phyloP scores from a whole-genome alignment of 2,888 invertebrate species.

The Leucophenga maculata region DNA sequence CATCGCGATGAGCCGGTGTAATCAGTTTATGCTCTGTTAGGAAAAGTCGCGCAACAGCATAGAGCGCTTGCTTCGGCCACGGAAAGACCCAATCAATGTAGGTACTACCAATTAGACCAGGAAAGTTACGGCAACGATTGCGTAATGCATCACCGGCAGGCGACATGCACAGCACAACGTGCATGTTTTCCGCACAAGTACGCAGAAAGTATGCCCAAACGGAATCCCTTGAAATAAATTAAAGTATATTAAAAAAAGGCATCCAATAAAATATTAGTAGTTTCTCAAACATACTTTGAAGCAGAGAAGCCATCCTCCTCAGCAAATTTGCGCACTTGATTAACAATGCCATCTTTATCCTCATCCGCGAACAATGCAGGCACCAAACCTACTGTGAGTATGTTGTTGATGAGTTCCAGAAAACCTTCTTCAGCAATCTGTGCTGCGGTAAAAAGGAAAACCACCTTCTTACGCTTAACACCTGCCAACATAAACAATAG shows the following conservation, averaged over 20 bases:
- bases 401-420: slow-evolving; percentile 91
- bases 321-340: slow-evolving; percentile 80
- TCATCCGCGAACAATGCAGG: slow-evolving; percentile 90
- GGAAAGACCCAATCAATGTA: slow-evolving; percentile 95
- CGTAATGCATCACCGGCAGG: slow-evolving; percentile 87
- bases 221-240: slow-evolving; percentile 76
- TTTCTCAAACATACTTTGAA: slow-evolving; percentile 75
- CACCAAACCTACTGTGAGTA: slow-evolving; percentile 89
- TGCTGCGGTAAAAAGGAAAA: slow-evolving; percentile 88
- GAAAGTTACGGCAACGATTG: slow-evolving; percentile 90
- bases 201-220: slow-evolving; percentile 89
- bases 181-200: slow-evolving; percentile 86
- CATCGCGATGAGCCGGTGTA: slow-evolving; percentile 78
- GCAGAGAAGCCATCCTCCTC: slow-evolving; percentile 81
- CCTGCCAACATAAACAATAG: slow-evolving; percentile 83
- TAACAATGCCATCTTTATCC: slow-evolving; percentile 87
- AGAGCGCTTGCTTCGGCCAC: slow-evolving; percentile 91
- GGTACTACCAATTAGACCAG: slow-evolving; percentile 92
- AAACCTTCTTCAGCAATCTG: slow-evolving; percentile 88
- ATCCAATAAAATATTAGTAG: neutral
- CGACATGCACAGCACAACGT: slow-evolving; percentile 93
- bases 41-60: slow-evolving; percentile 89
- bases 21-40: slow-evolving; percentile 81
- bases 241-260: too few species aligned
- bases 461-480: slow-evolving; percentile 83